Base-by-base conservation (phyloP, 2,888 invertebrate species). In the Caenorhabditis zanzibari region DNA sequence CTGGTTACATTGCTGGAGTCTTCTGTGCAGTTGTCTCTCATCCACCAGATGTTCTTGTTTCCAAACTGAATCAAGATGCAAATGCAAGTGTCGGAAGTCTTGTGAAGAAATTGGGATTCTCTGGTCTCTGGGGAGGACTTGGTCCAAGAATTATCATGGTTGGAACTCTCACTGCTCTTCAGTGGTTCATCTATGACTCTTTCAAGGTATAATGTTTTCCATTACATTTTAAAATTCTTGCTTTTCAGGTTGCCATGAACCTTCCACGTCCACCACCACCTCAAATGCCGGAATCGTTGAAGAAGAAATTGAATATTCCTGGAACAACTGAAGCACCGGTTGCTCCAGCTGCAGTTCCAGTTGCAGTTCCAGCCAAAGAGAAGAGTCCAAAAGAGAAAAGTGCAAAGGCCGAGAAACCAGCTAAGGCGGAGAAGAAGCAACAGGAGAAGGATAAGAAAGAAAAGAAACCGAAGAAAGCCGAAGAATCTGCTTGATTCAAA, bases 21-120 rank as follows among this genome's bases (percentile, higher is more conserved):
- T 98, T 98, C 95, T 98, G 98, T 93, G 98, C 98, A 86, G 95
- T 98, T 93, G 98, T 98, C 2, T 97, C 97, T 16, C 98, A 98
- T 94, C 98, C 98, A 74, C 98, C 98, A 86, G 98, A 98, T 93
- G 97, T 97, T 32, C 96, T 96, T 84, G 98, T 98, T 26, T 97
- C 97, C 83, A 97, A 98, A 93, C 94, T 98, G 90, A 98, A 98
- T 94, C 96, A 97, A 94, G 96, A 95, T 76, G 95, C 95, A 90
- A 95, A 95, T 81, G 94, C 95, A 56, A 94, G 95, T 32, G 95
- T 96, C 32, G 92, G 94, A 1, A 95, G 95, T 84, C 95, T 95
- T 61, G 95, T 95, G 77, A 95, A 95, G 92, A 94, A 95, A 92
- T 94, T 96, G 84, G 96, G 96, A 76, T 92, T 93, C 41, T 86